phyloP scores from a whole-genome alignment of 2,113 vertebrate genomes.

The Percopsis transmontana region DNA sequence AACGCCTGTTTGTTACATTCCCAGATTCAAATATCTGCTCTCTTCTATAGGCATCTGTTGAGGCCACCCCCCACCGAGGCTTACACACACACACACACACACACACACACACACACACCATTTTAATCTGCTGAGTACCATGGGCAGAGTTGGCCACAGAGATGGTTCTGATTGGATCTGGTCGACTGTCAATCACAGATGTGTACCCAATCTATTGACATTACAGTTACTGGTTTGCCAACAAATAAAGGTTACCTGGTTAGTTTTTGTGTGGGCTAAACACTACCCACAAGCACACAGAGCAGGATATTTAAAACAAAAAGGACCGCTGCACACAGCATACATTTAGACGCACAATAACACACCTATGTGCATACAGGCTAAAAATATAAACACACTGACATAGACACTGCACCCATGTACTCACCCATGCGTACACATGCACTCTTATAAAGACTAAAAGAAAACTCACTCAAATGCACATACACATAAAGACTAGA shows the following conservation, averaged over 20 bases:
- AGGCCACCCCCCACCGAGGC: not conserved
- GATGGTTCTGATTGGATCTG: not conserved
- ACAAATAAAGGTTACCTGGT: no score
- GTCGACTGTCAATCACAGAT: slow-evolving; percentile 27
- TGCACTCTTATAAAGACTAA: no score
- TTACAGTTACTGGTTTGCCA: no score
- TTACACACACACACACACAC: not conserved
- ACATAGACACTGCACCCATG: not conserved
- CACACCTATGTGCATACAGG: slow-evolving; percentile 10
- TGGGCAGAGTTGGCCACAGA: not conserved
- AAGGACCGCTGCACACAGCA: no score
- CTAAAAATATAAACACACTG: not conserved
- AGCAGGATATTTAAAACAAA: no score
- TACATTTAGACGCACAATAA: not conserved
- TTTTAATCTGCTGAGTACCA: not conserved
- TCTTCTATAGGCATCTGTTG: slow-evolving; percentile 13
- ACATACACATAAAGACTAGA: slow-evolving; percentile 3
- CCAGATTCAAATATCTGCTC: not conserved
- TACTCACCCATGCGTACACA: slow-evolving; percentile 1
- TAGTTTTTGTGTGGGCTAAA: not conserved
- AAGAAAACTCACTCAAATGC: not conserved
- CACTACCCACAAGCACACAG: not conserved
- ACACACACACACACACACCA: not conserved
- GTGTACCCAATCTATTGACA: not conserved
- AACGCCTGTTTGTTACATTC: not conserved